Base-by-base conservation (phyloP, 2,113 vertebrate genomes). In the Sander lucioperca region DNA sequence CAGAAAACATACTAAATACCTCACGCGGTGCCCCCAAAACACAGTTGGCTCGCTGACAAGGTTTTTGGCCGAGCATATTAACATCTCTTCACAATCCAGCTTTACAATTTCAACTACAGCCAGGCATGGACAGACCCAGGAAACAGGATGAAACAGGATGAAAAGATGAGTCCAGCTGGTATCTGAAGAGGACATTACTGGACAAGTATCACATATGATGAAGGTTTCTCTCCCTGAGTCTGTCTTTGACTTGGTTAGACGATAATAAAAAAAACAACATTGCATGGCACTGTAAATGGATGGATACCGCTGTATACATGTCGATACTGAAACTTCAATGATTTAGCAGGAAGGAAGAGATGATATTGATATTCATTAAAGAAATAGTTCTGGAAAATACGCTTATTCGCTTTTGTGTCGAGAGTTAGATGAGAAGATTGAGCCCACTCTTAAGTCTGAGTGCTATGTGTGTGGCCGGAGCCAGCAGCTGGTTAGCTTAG, bases 1-100 rank as follows among this genome's bases (percentile, higher is more conserved):
- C 84, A 16, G 72, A 79, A 87, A 89, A 92, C 83, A 81, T 33
- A 59, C 56, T 80, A 81, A 89, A 82, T 71, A 80, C 76, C 84
- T 74, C 79, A 79, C 72, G 76, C 6, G 4, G 76, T 80, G 88
- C 68, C 89, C 88, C 86, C 25, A 15, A 90, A 91, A 87, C 82
- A 80, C 79, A 86, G 73, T 83, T 84, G 85, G 86, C 78, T 69
- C 43, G 4, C 39, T 59, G 77, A 80, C 90, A 88, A 72, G 19
- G 71, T 63, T 72, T 90, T 67, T 75, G 70, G 74, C 61, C 51
- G 1, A 74, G 70, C 65, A 53, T 48, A 65, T 80, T 45, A 69
- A 53, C 59, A 43, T 79, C 73, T 67, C 74, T 78, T 19, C 65
- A 33, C 36, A 61, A 74, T 74, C 30, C 74, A 70, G 72, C 45